phyloP scores from a whole-genome alignment of 2,797 vertebrate genomes.

The Columba guinea region DNA sequence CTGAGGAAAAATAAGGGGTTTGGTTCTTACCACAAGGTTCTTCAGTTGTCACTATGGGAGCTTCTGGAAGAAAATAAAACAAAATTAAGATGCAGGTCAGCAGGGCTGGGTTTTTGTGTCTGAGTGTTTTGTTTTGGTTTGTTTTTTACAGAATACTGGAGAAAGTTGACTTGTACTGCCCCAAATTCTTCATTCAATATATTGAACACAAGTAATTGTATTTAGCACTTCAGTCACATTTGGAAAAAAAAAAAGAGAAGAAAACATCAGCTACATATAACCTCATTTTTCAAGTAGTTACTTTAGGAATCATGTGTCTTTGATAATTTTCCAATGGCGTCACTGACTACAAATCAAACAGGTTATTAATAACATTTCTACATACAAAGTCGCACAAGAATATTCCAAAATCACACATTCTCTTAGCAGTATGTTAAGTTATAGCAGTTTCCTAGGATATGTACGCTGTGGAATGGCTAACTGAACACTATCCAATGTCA shows the following conservation, averaged over 20 bases:
- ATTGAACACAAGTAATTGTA: background rate
- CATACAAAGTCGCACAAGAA: background rate
- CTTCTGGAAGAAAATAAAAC: background rate
- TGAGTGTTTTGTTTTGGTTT: too few species aligned
- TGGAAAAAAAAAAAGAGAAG: background rate
- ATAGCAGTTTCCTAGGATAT: background rate
- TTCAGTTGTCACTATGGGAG: background rate
- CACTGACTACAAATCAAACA: background rate
- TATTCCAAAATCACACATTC: background rate
- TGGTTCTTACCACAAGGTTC: constrained; percentile 34
- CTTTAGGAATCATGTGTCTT: background rate
- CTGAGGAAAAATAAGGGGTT: background rate
- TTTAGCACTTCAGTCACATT: background rate
- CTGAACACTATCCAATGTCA: background rate
- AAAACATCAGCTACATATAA: background rate
- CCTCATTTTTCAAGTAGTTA: background rate
- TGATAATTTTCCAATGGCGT: background rate
- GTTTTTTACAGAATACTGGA: background rate
- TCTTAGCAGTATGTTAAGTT: background rate
- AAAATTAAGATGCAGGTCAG: background rate
- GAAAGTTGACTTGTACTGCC: background rate
- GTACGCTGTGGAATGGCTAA: rapidly evolving
- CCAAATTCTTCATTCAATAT: background rate
- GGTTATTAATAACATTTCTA: background rate
- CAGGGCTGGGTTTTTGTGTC: background rate